Conservation (phyloP, 2,113 vertebrate genomes). For the Bagarius yarrelli region DNA sequence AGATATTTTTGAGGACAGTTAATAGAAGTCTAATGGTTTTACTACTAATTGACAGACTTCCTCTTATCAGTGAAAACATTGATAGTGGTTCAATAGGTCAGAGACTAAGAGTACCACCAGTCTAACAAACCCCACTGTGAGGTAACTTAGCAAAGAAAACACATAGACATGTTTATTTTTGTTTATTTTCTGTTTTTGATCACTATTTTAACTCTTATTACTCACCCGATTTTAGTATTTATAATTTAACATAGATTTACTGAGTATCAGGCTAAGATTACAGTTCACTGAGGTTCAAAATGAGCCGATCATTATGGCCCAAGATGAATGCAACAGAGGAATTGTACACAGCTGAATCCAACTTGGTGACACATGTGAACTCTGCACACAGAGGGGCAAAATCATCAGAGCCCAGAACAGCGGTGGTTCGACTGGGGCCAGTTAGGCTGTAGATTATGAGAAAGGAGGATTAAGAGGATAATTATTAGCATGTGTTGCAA, state of each 20-base stretch:
- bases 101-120: too few species aligned
- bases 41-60: too few species aligned
- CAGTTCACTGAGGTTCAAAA: conserved; percentile 63
- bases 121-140: too few species aligned
- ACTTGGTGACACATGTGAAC: conserved; percentile 74
- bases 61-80: too few species aligned
- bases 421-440: conserved; percentile 60
- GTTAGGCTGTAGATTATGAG: conserved; percentile 62
- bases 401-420: conserved; percentile 63
- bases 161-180: too few species aligned
- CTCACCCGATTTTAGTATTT: background rate
- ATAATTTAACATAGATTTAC: conserved; percentile 74
- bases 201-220: background rate
- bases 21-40: too few species aligned
- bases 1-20: too few species aligned
- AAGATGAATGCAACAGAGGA: conserved; percentile 30
- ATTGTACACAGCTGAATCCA: conserved; percentile 66
- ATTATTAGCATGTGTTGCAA: conserved; percentile 57
- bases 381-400: conserved; percentile 59
- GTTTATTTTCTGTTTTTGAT: too few species aligned
- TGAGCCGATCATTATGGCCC: conserved; percentile 26
- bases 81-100: too few species aligned
- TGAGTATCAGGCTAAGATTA: conserved; percentile 61
- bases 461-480: conserved; percentile 60
- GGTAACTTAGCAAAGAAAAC: too few species aligned